Base-by-base conservation (phyloP, 2,113 vertebrate species). In the Prionailurus viverrinus region DNA sequence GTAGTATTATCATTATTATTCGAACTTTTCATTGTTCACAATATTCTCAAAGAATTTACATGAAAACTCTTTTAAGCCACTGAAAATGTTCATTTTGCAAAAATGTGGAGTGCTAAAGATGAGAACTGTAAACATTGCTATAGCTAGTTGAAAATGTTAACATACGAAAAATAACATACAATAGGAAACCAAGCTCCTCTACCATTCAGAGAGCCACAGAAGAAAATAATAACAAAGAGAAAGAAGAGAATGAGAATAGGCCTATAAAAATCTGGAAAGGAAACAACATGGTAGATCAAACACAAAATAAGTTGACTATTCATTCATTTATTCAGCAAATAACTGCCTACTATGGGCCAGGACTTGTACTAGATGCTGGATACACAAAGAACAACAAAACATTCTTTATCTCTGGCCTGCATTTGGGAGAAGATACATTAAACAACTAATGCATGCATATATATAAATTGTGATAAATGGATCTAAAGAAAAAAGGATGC, bases 81-180 rank as follows among this genome's bases (percentile, higher is more conserved):
- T 51, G 48, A 84, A 61, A 92, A 65, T 65, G 15, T 71, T 89
- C 45, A 92, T 45, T 84, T 90, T 91, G 87, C 36, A 83, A 91
- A 63, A 91, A 63, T 63, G 5, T 86, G 15, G 31, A 68, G 33
- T 90, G 8, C 73, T 85, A 74, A 89, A 66, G 41, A 82, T 48
- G n/a, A 94, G 58, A 94, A 81, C 18, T 53, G 12, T 41, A 96
- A 88, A 89, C 61, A n/a, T n/a, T 96, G 94, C 63, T 74, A 86
- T 5, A 84, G 53, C 58, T 82, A 91, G 80, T 10, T 96, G 63
- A 91, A 92, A 94, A 91, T 71, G 29, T 71, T 83, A 95, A 94
- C 48, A 78, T 63, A 71, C 13, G 27, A 90, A 84, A 48, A 88
- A 41, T 61, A 89, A 91, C 36, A 81, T 55, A 51, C 73, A 91